Evolutionary conservation across 2,888 invertebrate genomes (phyloP), one percentile per base, ranked within the genome.

Genomic region (Julus scanicus): DNA sequence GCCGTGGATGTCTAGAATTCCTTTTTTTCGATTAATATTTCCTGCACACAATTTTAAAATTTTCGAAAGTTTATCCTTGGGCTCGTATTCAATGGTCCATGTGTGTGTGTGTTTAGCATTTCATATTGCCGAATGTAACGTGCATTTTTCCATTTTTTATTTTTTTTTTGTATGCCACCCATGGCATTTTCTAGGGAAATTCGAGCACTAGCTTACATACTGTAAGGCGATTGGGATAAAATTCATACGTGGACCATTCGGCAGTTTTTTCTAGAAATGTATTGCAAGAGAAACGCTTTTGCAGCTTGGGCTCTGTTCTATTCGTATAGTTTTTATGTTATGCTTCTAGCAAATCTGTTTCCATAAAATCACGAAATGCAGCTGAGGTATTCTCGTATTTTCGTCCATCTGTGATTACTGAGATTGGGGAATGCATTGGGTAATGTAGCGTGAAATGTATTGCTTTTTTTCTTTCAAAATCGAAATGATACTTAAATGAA

Each of bases 21-120:
- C 80, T 80, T 80, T 80, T 63, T 80, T 80, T 80, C 80, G 80
- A 80, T 80, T 80, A 80, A 80, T 80, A 80, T 80, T 80, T 80
- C 37, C 80, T 13, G 13, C 80, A 37, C 37, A 37, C 80, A 20
- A 80, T 80, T 80, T 80, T 80, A 37, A 80, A 80, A 80, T 20
- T 80, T 80, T 80, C 13, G 37, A 80, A 80, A 80, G 80, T 80
- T 80, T 80, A 80, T 80, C 80, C 80, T 80, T 37, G 9, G 80
- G 80, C 80, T 80, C 80, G 80, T 80, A 80, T 80, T 80, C 80
- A 80, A 80, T 80, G 37, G 80, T 80, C 20, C 80, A 44, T 44
- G 80, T 80, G 80, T 29, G 80, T 80, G 80, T 80, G 80, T 80
- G 80, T 20, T 80, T 37, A 80, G 80, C 80, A 37, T 80, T 80